These are phyloP conservation scores for Pseudorhiza aurosa DNA, from an alignment of 30 jellyfish, hydroid and myxozoan species.

Conservation along the genomic window DNA sequence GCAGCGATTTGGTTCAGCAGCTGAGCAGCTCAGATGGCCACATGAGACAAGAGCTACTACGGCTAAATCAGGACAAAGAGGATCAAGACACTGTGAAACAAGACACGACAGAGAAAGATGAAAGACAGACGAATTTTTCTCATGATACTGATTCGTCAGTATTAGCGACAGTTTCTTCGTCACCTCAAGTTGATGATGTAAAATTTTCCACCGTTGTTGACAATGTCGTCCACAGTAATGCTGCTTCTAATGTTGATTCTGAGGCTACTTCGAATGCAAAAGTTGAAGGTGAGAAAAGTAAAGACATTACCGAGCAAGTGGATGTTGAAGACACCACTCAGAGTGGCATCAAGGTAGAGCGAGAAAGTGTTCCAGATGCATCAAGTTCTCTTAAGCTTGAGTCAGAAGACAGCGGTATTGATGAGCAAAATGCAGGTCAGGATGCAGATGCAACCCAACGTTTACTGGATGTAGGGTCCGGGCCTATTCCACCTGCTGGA, in stretches of 20 bases:
- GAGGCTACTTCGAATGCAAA: not conserved
- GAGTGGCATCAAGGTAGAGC: too few relatives aligned
- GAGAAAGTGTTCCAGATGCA: too few relatives aligned
- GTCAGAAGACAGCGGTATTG: not conserved
- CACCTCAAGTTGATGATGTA: not conserved
- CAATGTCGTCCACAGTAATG: slow-evolving; percentile 7
- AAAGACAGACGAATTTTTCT: not conserved
- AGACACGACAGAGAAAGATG: not conserved
- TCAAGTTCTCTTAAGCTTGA: too few relatives aligned
- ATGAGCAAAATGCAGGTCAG: not conserved
- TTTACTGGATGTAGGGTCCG: not conserved
- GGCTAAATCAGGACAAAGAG: not conserved
- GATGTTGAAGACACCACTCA: too few relatives aligned
- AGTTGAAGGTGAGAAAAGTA: not conserved
- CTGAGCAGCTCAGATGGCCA: slow-evolving; percentile 18
- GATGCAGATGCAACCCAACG: not conserved
- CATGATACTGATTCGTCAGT: too few relatives aligned
- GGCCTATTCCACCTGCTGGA: slow-evolving; percentile 51
- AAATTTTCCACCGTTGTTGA: not conserved
- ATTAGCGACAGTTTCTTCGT: too few relatives aligned
- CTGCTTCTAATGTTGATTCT: not conserved
- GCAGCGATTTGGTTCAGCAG: slow-evolving; percentile 35
- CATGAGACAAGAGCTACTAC: slow-evolving; percentile 19
- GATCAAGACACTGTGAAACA: not conserved
- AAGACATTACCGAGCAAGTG: too few relatives aligned